phyloP scores from a whole-genome alignment of 2,888 invertebrate genomes.

The Ophioninae sp. region DNA sequence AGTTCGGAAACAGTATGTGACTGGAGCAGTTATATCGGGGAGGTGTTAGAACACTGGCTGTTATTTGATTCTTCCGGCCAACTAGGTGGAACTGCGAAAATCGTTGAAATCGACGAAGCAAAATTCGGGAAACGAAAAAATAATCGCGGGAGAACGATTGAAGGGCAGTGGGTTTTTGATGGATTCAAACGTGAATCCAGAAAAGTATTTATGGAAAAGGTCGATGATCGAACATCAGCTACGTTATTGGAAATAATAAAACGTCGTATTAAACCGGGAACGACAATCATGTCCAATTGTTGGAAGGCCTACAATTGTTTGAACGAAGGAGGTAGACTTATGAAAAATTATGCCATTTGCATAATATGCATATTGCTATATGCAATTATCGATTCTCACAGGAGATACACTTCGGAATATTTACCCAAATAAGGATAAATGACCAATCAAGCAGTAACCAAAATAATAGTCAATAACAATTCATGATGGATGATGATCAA shows the following conservation, averaged over 20 bases:
- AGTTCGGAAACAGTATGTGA: constrained; percentile 11
- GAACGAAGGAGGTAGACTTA: constrained; percentile 50
- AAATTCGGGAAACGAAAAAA: constrained; percentile 50
- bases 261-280: constrained; percentile 63
- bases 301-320: constrained; percentile 69
- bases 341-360: too few relatives aligned
- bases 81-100: constrained; percentile 8
- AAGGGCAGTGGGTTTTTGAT: constrained; percentile 18
- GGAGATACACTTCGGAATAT: too few relatives aligned
- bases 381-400: too few relatives aligned
- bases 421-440: too few relatives aligned
- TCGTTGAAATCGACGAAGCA: constrained; percentile 54
- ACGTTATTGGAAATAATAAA: constrained; percentile 62
- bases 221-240: too few relatives aligned
- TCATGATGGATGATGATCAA: too few relatives aligned
- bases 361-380: too few relatives aligned
- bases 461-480: too few relatives aligned
- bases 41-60: constrained; percentile 24
- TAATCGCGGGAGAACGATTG: constrained; percentile 5
- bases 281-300: constrained; percentile 67
- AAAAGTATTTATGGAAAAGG: too few relatives aligned
- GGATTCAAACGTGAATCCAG: too few relatives aligned
- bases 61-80: not conserved
- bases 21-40: constrained; percentile 27
- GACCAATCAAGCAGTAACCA: too few relatives aligned